Evolutionary conservation across 2,888 invertebrate genomes (phyloP).

Genomic region (Matsumyia berberina): DNA sequence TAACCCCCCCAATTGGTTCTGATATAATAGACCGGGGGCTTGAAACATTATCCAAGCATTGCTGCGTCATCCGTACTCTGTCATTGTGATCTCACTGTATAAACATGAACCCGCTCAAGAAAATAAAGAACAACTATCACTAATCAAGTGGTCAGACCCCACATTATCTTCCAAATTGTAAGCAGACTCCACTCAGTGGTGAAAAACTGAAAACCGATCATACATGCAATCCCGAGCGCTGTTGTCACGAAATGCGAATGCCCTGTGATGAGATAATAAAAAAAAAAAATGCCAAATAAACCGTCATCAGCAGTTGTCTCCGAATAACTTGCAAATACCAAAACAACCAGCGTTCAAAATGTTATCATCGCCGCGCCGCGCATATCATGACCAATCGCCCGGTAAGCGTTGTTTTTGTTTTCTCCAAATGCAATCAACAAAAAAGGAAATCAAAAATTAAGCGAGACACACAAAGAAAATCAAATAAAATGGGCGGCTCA

Average conservation of each 20-base stretch:
- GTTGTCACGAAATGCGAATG: background rate
- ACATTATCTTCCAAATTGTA: background rate
- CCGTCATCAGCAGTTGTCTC: background rate
- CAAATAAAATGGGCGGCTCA: background rate
- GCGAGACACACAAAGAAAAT: background rate
- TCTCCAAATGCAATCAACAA: background rate
- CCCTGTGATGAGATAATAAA: background rate
- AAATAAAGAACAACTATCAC: no score
- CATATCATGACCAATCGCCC: background rate
- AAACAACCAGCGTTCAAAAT: background rate
- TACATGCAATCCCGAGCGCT: background rate
- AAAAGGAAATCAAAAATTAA: background rate
- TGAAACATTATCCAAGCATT: constrained; percentile 12
- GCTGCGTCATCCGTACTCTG: constrained; percentile 9
- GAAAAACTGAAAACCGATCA: background rate
- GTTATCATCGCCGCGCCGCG: background rate
- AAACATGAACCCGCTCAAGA: no score
- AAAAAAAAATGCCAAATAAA: background rate
- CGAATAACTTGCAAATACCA: background rate
- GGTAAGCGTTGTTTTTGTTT: background rate
- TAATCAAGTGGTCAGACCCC: background rate
- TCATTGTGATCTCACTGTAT: background rate
- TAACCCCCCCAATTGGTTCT: no score
- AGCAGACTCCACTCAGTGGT: background rate
- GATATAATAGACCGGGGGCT: no score